These are phyloP conservation scores for Papilio demoleus DNA, from an alignment of 2,888 invertebrate genomes.

Conservation along the genomic window DNA sequence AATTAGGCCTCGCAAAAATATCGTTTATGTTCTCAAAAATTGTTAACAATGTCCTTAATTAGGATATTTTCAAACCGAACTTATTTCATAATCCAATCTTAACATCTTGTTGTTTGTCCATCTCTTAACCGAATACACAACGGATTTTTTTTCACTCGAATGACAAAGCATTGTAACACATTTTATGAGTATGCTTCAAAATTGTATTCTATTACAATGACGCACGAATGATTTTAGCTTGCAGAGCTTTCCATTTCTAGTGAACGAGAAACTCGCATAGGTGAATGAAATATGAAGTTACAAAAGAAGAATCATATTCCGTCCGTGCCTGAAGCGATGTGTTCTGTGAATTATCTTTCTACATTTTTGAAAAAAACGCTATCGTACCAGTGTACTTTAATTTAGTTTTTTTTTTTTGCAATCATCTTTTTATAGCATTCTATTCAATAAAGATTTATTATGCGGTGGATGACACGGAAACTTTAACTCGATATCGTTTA, in stretches of 20 bases:
- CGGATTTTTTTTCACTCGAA: conserved; percentile 24
- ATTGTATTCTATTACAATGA: conserved; percentile 56
- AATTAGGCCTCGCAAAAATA: no score
- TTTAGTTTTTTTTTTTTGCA: not conserved
- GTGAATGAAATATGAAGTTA: conserved; percentile 73
- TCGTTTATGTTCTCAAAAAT: not conserved
- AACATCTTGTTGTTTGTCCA: conserved; percentile 21
- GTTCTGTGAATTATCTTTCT: conserved; percentile 44
- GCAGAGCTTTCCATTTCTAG: conserved; percentile 50
- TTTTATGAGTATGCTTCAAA: conserved; percentile 43
- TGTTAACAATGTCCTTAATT: not conserved
- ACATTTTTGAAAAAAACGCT: not conserved
- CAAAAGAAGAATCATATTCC: conserved; percentile 74
- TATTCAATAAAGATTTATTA: conserved; percentile 55
- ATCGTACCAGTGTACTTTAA: conserved; percentile 4
- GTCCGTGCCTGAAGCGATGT: conserved; percentile 62
- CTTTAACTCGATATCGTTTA: conserved; percentile 58
- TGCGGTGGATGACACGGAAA: conserved; percentile 34
- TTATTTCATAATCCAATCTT: conserved; percentile 32
- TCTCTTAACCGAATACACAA: conserved; percentile 25
- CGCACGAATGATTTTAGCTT: conserved; percentile 55
- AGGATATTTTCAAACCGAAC: not conserved
- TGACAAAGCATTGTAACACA: conserved; percentile 19
- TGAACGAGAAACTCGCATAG: conserved; percentile 58
- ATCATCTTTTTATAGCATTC: conserved; percentile 46